Evolutionary conservation across 1,140 invertebrate species (phyloP).

Genomic region (Bombus difficillimus): DNA sequence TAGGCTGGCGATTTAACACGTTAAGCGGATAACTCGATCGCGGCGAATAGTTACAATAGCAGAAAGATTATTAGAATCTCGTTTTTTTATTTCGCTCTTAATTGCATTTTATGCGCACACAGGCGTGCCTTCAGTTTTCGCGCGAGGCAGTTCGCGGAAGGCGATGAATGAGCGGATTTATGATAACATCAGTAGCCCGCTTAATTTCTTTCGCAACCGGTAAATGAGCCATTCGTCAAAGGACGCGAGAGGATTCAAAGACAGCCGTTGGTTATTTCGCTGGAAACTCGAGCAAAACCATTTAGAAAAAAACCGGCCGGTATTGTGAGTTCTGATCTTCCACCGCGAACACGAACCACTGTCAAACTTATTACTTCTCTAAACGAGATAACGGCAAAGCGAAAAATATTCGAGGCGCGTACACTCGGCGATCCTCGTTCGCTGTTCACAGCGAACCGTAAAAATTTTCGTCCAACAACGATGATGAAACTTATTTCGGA

Average conservation of each 20-base stretch:
- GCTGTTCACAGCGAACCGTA: not conserved
- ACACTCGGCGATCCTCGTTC: not conserved
- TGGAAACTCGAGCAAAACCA: not conserved
- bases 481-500: not conserved
- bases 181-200: conserved; percentile 25
- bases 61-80: not conserved
- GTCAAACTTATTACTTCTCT: not conserved
- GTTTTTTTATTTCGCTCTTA: conserved; percentile 6
- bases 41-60: no score
- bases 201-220: conserved; percentile 20
- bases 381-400: not conserved
- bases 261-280: conserved; percentile 17
- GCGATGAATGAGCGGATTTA: conserved; percentile 14
- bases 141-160: no score
- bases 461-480: not conserved
- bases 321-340: not conserved
- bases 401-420: not conserved
- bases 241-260: conserved; percentile 12
- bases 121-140: not conserved
- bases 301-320: no score
- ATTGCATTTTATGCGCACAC: conserved; percentile 13
- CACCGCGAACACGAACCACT: not conserved
- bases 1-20: not conserved
- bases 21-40: not conserved
- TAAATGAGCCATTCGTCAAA: conserved; percentile 40